A percentile compares a stretch with the other conserved stretches of the same genome.
Evolutionary conservation across 2,113 vertebrate species (phyloP).

Genomic region (Salminus brasiliensis): DNA sequence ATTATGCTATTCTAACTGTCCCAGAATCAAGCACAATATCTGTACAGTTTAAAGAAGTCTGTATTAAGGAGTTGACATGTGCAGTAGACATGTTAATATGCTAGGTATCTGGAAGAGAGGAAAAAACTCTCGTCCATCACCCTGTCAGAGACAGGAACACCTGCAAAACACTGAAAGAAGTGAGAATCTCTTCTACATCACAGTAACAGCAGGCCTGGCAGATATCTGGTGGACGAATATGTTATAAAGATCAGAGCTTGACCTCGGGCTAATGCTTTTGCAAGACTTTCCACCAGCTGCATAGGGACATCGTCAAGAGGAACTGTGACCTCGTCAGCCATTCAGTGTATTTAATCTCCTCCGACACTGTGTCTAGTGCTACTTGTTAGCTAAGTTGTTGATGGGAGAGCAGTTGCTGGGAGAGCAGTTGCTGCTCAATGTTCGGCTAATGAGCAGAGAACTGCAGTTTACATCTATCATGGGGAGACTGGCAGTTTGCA

Average conservation of each 20-base stretch:
- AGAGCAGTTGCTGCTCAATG: neutral
- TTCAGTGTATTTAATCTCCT: conserved; percentile 3
- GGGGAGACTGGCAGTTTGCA: neutral
- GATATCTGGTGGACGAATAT: neutral
- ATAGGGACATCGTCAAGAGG: neutral
- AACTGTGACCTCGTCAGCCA: neutral
- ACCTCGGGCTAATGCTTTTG: neutral
- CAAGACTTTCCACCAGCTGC: neutral
- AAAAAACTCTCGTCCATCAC: neutral
- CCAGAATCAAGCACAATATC: neutral
- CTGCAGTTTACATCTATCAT: neutral
- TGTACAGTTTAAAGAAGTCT: neutral
- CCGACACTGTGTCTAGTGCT: neutral
- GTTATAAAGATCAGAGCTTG: neutral
- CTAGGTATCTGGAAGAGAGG: neutral
- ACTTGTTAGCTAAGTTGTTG: neutral
- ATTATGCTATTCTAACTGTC: too few relatives aligned
- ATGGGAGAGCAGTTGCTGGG: neutral
- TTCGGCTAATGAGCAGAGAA: neutral
- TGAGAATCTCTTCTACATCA: neutral
- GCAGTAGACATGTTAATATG: neutral
- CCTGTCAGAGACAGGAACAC: neutral
- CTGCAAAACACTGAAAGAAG: neutral
- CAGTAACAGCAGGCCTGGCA: neutral
- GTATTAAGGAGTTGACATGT: neutral